Base-by-base conservation (phyloP, 2,113 vertebrate genomes). In the Vulpes lagopus region DNA sequence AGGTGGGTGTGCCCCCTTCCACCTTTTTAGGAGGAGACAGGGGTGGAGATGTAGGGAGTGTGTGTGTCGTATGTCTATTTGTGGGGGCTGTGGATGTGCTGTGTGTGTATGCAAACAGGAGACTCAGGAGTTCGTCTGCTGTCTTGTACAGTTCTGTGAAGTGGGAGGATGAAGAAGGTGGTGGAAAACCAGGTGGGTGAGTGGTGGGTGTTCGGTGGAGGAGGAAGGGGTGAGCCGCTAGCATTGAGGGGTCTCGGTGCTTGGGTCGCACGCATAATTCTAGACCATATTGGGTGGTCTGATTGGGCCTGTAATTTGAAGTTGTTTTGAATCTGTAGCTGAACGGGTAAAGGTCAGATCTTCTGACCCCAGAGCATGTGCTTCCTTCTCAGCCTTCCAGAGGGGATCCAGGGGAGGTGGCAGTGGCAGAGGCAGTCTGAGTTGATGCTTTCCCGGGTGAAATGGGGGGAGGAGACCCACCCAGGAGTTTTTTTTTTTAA, bases 161-260 rank as follows among this genome's bases (percentile, higher is more conserved):
- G 20, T 71, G 22, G 59, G n/a, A 73, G n/a, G 51, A 38, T 5
- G 35, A 23, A 22, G 38, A 51, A 5, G 25, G 23, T 12, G 53
- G 23, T n/a, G 27, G 79, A 25, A 25, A 20, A 20, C 62, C 62
- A 43, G 74, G 23, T n/a, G 14, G 83, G 20, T 22, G 81, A 15
- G 38, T 19, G 59, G 51, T 79, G 85, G 80, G 32, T 9, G 11
- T 17, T 30, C 20, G 32, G 14, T 27, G 32, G 0, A 80, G 64
- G 30, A 53, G 25, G 53, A 53, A 67, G 67, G 35, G 43, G 57
- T 0, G 0, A 74, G 19, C 69, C n/a, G 23, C n/a, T 5, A 12
- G 30, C 81, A 8, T 7, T 0, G 69, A 10, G 11, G 59, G 8
- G 11, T 11, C 11, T 14, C 60, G 73, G 38, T 43, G 49, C 5